Conservation (phyloP, 2,113 vertebrate species). For the Clupea harengus region DNA sequence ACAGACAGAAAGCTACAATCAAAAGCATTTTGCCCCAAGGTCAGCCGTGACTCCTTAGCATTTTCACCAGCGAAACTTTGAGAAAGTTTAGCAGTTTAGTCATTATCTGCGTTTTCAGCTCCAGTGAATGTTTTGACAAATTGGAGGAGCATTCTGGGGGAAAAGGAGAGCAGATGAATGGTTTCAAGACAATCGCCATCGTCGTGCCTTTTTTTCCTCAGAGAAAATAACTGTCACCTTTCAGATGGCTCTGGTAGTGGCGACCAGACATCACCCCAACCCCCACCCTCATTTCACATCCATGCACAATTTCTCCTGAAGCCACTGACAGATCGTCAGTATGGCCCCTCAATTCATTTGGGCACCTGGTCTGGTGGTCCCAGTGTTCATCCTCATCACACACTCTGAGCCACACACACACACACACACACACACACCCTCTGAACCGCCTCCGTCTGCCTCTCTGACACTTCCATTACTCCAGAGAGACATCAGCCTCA, state of each 20-base stretch:
- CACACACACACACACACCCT: slow-evolving; percentile 33
- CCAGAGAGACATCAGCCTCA: slow-evolving; percentile 48
- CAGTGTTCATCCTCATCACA: slow-evolving; percentile 41
- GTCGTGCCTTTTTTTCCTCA: slow-evolving; percentile 6
- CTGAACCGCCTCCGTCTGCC: slow-evolving; percentile 39
- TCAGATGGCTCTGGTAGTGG: slow-evolving; percentile 49
- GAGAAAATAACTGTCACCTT: slow-evolving; percentile 56
- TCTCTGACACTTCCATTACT: slow-evolving; percentile 59
- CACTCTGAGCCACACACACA: not conserved
- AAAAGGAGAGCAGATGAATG: not conserved
- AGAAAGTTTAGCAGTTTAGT: not conserved
- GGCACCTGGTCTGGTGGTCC: slow-evolving; percentile 31
- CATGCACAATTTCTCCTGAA: slow-evolving; percentile 41
- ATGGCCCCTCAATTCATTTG: slow-evolving; percentile 54
- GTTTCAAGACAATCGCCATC: not conserved
- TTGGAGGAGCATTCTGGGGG: not conserved
- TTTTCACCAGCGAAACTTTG: not conserved
- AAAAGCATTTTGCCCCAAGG: not conserved
- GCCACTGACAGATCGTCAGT: slow-evolving; percentile 56
- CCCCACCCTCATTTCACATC: slow-evolving; percentile 29
- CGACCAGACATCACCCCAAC: slow-evolving; percentile 44
- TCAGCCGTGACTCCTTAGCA: not conserved
- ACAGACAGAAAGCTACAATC: not conserved
- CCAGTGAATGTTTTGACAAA: not conserved
- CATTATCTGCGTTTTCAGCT: not conserved